These are phyloP conservation scores for Nemoura dubitans DNA, from an alignment of 2,888 invertebrate species.

Conservation along the genomic window DNA sequence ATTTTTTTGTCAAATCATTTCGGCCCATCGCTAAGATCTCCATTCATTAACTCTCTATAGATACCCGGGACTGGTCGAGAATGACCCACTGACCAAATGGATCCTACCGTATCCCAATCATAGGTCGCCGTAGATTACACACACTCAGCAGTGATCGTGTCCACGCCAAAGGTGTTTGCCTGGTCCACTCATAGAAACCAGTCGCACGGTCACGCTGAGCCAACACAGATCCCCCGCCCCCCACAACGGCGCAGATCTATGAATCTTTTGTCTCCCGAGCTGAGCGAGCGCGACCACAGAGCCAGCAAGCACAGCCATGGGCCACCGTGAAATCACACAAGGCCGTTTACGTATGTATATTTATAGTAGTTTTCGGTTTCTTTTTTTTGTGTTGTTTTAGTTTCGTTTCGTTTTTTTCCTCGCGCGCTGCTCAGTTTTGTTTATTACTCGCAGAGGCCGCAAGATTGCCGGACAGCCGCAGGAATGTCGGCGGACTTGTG, in stretches of 20 bases:
- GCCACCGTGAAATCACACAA: conserved; percentile 34
- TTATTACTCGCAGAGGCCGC: conserved; percentile 38
- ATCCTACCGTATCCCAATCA: no score
- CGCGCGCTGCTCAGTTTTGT: background rate
- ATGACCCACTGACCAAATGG: no score
- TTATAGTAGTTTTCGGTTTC: background rate
- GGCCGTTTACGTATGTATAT: conserved; percentile 20
- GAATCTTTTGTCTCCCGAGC: conserved; percentile 27
- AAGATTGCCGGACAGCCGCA: conserved; percentile 43
- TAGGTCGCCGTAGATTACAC: no score
- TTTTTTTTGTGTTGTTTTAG: conserved; percentile 17
- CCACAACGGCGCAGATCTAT: background rate
- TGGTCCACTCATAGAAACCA: no score
- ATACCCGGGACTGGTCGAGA: no score
- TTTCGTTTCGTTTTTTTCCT: background rate
- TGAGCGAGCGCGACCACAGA: background rate
- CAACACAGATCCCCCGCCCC: no score
- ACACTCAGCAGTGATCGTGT: no score
- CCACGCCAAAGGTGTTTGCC: no score
- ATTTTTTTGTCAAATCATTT: no score
- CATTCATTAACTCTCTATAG: no score
- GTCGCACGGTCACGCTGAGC: no score
- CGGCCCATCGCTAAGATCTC: no score
- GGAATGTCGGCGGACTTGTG: background rate
- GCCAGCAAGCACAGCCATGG: background rate